Conservation (phyloP, 64 coral and sea anemone genomes). For the Trachythela sp. region DNA sequence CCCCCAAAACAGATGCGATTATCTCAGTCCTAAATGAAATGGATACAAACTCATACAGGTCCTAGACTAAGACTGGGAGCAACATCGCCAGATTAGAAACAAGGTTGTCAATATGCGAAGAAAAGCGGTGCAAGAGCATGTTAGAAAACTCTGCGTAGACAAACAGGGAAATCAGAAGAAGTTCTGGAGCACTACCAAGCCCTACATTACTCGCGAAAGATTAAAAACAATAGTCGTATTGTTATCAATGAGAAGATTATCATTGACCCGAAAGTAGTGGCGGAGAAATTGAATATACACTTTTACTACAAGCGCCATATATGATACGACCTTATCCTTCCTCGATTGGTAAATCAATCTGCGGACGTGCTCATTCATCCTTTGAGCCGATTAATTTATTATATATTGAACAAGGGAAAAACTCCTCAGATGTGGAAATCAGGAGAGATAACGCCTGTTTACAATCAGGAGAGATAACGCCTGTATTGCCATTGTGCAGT, state of each 20-base stretch:
- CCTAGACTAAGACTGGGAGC: constrained; percentile 24
- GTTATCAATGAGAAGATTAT: constrained; percentile 8
- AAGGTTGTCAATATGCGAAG: constrained; percentile 23
- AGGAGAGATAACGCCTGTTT: too few species aligned
- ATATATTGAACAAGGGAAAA: too few species aligned
- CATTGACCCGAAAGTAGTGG: not conserved
- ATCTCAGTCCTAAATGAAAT: too few species aligned
- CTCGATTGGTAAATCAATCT: too few species aligned
- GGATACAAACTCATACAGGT: too few species aligned
- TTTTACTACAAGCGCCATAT: not conserved
- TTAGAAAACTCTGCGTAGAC: not conserved
- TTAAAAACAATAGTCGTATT: constrained; percentile 5
- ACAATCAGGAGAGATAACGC: too few species aligned
- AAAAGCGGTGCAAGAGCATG: not conserved
- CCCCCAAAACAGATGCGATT: too few species aligned
- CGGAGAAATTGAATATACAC: constrained; percentile 17
- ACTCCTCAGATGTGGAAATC: too few species aligned
- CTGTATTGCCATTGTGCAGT: too few species aligned
- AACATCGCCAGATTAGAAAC: not conserved
- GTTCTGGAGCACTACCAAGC: constrained; percentile 30
- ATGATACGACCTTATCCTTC: too few species aligned
- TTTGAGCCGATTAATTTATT: too few species aligned
- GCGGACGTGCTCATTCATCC: too few species aligned
- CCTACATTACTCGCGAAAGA: constrained; percentile 38
- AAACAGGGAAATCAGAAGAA: constrained; percentile 13